Evolutionary conservation across 2,113 vertebrate species (phyloP).

Genomic region (Catharus fuscescens): DNA sequence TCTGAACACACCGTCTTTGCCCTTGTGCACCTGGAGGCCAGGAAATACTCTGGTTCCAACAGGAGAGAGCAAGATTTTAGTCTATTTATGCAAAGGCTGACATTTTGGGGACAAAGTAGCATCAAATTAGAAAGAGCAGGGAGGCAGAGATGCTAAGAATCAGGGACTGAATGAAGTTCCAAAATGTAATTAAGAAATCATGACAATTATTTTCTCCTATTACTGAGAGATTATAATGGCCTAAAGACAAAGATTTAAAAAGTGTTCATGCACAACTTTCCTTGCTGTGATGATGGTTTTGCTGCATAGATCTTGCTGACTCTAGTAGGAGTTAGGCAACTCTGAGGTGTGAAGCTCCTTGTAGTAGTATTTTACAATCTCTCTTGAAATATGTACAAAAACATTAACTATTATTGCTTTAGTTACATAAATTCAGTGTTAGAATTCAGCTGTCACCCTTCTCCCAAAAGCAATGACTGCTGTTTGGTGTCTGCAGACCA

Average conservation of each 20-base stretch:
- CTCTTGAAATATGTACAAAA: conserved; percentile 26
- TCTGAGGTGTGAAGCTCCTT: conserved; percentile 2
- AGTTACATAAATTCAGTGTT: not conserved
- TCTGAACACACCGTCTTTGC: not conserved
- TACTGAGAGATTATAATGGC: not conserved
- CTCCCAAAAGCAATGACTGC: not conserved
- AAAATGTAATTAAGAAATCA: not conserved
- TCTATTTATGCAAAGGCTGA: not conserved
- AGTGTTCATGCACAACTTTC: not conserved
- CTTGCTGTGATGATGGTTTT: not conserved
- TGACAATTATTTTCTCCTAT: not conserved
- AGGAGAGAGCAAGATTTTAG: not conserved
- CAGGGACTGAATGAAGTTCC: not conserved
- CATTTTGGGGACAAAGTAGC: not conserved
- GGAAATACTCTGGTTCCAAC: not conserved
- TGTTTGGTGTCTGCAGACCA: not conserved
- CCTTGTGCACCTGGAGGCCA: not conserved
- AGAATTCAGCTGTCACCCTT: not conserved
- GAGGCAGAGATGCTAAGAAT: not conserved
- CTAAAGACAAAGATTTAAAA: not conserved
- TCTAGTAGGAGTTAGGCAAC: not conserved
- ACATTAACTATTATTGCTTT: not conserved
- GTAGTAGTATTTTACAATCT: conserved; percentile 6
- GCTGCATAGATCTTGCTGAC: not conserved
- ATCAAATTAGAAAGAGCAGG: not conserved